Evolutionary conservation across 2,113 vertebrate genomes (phyloP), one percentile per base, ranked within the genome.

Genomic region (Perca schrenkii): DNA sequence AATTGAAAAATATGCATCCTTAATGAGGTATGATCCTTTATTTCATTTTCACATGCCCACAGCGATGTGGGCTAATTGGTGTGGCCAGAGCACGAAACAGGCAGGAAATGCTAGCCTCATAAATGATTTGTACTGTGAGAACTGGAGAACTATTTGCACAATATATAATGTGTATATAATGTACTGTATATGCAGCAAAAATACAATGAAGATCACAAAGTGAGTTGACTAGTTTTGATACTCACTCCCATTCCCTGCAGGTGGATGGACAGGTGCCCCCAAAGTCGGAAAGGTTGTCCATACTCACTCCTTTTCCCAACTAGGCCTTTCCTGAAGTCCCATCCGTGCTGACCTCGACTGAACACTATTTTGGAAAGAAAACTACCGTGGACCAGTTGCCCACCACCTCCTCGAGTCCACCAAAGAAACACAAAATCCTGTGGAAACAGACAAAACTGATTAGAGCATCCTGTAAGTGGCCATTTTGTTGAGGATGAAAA

Each of bases 271-370:
- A 95, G 73, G 94, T 88, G 73, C 92, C 92, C 73, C 94, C 91
- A 71, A 96, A 96, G 86, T 96, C 95, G 8, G 91, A 93, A 84
- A 95, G 92, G 87, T 95, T 96, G 93, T 96, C 96, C 96, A 96
- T 96, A 46, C 75, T 95, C 94, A 94, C 93, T 92, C 94, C 94
- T 89, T 93, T 93, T 94, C 92, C 95, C 94, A 92, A 80, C 92
- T 91, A 93, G 93, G 87, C 85, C 88, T 83, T 90, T 88, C 89
- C 77, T 88, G 82, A 83, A 88, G 85, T 94, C 91, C 95, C 95
- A 95, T 96, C 83, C 83, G 93, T 28, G 69, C 90, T 64, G 73
- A 87, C 80, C 85, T 80, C 19, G 53, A 83, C 80, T 64, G 74
- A 92, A 84, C 82, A 3, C 60, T 75, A 68, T 85, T 78, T 66